phyloP scores from a whole-genome alignment of 1,140 invertebrate genomes.

The Drosophila ananassae region DNA sequence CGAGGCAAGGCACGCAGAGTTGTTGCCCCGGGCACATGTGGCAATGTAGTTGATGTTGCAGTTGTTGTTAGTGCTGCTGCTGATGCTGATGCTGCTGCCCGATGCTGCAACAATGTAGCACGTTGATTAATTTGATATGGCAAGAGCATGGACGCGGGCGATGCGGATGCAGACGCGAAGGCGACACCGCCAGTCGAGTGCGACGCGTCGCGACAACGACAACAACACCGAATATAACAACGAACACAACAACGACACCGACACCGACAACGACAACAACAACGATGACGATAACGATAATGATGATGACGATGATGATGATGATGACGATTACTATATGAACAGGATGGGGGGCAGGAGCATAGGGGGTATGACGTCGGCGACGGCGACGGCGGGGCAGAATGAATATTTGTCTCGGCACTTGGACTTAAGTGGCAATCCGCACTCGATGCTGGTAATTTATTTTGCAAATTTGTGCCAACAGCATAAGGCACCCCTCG shows the following conservation, averaged over 20 bases:
- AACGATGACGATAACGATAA: slow-evolving; percentile 10
- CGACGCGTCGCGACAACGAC: slow-evolving; percentile 65
- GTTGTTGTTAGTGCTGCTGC: slow-evolving; percentile 25
- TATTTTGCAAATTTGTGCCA: slow-evolving; percentile 78
- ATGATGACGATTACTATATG: slow-evolving; percentile 4
- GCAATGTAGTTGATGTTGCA: slow-evolving; percentile 52
- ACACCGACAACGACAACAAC: neutral
- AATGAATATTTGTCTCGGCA: slow-evolving; percentile 52
- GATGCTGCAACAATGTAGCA: slow-evolving; percentile 81
- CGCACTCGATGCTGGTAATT: slow-evolving; percentile 73
- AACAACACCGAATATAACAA: slow-evolving; percentile 13
- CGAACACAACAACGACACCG: slow-evolving; percentile 12
- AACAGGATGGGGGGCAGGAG: slow-evolving; percentile 7
- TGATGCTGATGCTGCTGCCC: slow-evolving; percentile 39
- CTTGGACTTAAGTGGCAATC: slow-evolving; percentile 63
- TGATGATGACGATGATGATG: slow-evolving; percentile 9
- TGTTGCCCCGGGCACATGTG: slow-evolving; percentile 55
- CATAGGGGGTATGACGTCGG: neutral
- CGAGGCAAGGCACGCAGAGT: slow-evolving; percentile 56
- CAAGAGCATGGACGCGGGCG: slow-evolving; percentile 74
- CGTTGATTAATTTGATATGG: slow-evolving; percentile 83
- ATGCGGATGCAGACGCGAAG: slow-evolving; percentile 33
- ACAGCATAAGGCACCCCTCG: slow-evolving; percentile 30
- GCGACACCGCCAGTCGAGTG: slow-evolving; percentile 40
- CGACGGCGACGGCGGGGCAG: slow-evolving; percentile 16